phyloP scores from a whole-genome alignment of 2,888 invertebrate species.

The Stegana nigrithorax region DNA sequence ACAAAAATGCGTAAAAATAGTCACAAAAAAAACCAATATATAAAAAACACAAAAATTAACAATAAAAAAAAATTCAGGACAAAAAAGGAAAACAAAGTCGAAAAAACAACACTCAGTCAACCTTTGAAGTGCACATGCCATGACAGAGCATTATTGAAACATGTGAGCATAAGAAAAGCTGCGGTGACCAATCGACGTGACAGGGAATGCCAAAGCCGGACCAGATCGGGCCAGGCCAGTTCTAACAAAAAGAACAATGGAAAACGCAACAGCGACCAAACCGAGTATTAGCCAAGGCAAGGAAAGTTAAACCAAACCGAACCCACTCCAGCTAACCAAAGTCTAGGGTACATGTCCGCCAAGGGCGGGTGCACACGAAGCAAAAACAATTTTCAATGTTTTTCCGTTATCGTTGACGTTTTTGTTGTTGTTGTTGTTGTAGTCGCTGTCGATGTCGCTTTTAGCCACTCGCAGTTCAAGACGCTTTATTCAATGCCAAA shows the following conservation, averaged over 20 bases:
- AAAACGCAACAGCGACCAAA: neutral
- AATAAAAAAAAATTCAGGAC: neutral
- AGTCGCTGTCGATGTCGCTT: neutral
- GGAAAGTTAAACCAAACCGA: neutral
- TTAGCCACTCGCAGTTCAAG: neutral
- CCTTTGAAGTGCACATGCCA: conserved; percentile 5
- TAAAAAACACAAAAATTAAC: neutral
- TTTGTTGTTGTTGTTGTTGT: neutral
- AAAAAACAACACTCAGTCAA: neutral
- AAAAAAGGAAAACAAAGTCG: neutral
- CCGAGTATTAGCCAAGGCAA: neutral
- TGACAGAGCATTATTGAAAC: no score
- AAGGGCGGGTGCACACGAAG: neutral
- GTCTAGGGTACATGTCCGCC: neutral
- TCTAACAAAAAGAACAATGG: neutral
- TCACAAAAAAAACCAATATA: no score
- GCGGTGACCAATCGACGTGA: no score
- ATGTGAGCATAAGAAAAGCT: neutral
- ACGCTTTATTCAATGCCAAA: conserved; percentile 12
- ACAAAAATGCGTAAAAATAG: no score
- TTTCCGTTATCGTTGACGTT: neutral
- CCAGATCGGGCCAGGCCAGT: no score
- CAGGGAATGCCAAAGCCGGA: no score
- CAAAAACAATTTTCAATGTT: neutral
- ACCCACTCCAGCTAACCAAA: neutral